Evolutionary conservation across 2,797 vertebrate genomes (phyloP), one percentile per base, ranked within the genome.

Genomic region (Sebastes taczanowskii): DNA sequence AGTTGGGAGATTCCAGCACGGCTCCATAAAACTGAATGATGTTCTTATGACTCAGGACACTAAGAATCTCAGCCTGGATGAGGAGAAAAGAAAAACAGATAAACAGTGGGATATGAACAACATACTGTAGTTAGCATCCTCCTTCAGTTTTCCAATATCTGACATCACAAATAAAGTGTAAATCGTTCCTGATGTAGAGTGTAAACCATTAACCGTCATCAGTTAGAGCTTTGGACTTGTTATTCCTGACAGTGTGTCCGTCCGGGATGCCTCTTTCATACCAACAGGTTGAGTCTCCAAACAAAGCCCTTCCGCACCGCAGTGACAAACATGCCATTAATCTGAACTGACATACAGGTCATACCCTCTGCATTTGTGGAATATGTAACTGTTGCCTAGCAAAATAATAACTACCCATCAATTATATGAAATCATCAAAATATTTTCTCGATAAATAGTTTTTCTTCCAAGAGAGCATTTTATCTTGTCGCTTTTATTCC

Each of bases 21-120:
- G 98, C 98, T 95, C 98, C 98, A 60, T 97, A 99, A 96, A 99
- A 99, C 94, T 99, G 97, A 95, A 99, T 99, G 94, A 99, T 97
- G 95, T 99, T 99, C 95, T 97, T 97, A 94, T 99, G 98, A 96
- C 98, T 99, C 93, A 99, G 97, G 79, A 99, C 96, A 80, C 98
- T 99, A 80, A 99, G 97, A 93, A 99, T 99, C 95, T 99, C 98
- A 86, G 98, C 98, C 98, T 99, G 77, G 79, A 88, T 11, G 16
- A 22, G 65, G 81, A 88, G 78, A 79, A 2, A 27, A 77, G 59
- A 73, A 60, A 42, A 81, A 81, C 69, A 77, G 38, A 80, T 14
- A 82, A 69, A 84, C n/a, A 61, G 49, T 70, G 63, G 30, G 49
- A 84, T 20, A 81, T 32, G 63, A 83, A 59, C 29, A 82, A 60